Evolutionary conservation across 2,113 vertebrate species (phyloP).

Genomic region (Tupaia tana): DNA sequence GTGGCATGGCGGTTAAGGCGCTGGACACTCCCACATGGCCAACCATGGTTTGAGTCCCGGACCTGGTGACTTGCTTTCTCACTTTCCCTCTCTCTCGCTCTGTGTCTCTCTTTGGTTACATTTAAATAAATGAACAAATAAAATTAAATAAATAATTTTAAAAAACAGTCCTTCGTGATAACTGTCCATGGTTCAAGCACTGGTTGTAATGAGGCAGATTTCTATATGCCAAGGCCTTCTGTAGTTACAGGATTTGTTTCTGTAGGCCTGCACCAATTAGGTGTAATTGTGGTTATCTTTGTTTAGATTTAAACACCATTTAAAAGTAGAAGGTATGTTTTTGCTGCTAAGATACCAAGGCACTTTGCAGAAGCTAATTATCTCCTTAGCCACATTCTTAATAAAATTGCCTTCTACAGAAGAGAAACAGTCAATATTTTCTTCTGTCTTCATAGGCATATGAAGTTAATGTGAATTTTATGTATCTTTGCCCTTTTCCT

Average conservation of each 20-base stretch:
- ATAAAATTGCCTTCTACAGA: slow-evolving; percentile 56
- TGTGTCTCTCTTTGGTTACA: no score
- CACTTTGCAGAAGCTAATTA: slow-evolving; percentile 57
- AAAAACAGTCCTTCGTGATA: not conserved
- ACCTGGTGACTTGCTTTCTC: no score
- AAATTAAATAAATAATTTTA: no score
- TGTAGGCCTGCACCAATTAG: slow-evolving; percentile 2
- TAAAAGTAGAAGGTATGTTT: not conserved
- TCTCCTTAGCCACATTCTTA: slow-evolving; percentile 57
- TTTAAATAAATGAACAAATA: no score
- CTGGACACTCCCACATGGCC: no score
- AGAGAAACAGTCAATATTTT: slow-evolving; percentile 51
- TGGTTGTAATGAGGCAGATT: not conserved
- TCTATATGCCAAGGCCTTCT: not conserved
- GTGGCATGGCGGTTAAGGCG: no score
- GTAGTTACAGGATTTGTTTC: not conserved
- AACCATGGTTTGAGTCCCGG: no score
- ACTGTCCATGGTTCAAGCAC: not conserved
- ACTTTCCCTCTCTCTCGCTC: no score
- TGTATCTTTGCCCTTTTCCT: slow-evolving; percentile 26
- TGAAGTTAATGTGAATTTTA: slow-evolving; percentile 46
- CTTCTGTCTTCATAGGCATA: not conserved
- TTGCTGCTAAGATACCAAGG: slow-evolving; percentile 50
- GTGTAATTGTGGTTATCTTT: slow-evolving; percentile 40
- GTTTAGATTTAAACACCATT: slow-evolving; percentile 53